phyloP scores from a whole-genome alignment of 2,888 invertebrate species.

The Cyaniris semiargus region DNA sequence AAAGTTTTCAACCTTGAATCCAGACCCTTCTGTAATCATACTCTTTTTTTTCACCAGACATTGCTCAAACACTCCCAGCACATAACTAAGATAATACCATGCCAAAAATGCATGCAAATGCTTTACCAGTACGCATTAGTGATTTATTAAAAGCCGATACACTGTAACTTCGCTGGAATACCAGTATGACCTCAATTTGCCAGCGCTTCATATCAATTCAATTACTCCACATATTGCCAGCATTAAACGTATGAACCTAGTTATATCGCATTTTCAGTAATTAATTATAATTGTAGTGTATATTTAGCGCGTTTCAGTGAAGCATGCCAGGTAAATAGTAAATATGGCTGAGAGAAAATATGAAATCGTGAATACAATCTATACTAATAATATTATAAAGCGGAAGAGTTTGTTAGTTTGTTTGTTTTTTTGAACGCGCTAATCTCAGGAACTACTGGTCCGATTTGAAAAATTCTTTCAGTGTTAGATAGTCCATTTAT shows the following conservation, averaged over 20 bases:
- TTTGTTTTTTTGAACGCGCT: no score
- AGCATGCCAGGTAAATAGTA: not conserved
- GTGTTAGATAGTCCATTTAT: no score
- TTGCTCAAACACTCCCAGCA: not conserved
- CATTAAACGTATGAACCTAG: constrained; percentile 25
- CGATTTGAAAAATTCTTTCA: no score
- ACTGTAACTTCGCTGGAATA: constrained; percentile 48
- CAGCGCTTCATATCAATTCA: constrained; percentile 64
- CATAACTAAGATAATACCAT: not conserved
- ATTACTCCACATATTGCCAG: constrained; percentile 55
- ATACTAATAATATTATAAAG: no score
- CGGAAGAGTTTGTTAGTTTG: no score
- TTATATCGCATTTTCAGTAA: constrained; percentile 15
- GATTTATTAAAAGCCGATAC: constrained; percentile 24
- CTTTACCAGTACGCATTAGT: constrained; percentile 9
- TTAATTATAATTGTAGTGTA: constrained; percentile 11
- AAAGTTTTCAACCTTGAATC: not conserved
- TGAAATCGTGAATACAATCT: not conserved
- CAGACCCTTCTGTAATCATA: not conserved
- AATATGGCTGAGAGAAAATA: not conserved
- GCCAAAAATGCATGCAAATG: constrained; percentile 22
- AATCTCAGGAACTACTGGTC: no score
- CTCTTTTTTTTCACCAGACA: not conserved
- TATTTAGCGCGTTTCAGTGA: not conserved
- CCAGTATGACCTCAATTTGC: constrained; percentile 68